Evolutionary conservation across 2,113 vertebrate species (phyloP).

Genomic region (Arenaria interpres): DNA sequence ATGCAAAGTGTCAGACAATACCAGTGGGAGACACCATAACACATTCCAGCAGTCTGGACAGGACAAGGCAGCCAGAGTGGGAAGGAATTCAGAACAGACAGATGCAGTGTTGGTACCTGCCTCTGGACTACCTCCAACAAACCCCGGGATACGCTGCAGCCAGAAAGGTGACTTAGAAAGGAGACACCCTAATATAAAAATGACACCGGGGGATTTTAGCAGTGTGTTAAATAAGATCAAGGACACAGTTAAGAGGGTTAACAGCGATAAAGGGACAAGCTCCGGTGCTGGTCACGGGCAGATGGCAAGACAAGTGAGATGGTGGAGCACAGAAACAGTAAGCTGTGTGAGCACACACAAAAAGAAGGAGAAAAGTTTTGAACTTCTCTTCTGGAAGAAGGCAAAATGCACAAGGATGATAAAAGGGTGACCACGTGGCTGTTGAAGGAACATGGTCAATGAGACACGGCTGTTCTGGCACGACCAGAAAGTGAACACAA

Average conservation of each 20-base stretch:
- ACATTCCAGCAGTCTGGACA: not conserved
- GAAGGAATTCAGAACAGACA: not conserved
- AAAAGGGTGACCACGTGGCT: not conserved
- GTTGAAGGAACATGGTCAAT: not conserved
- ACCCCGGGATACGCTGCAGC: not conserved
- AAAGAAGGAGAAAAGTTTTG: not conserved
- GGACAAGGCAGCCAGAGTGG: not conserved
- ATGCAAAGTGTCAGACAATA: slow-evolving; percentile 12
- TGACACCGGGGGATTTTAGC: not conserved
- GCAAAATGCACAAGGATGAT: not conserved
- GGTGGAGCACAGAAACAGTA: not conserved
- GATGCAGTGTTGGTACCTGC: not conserved
- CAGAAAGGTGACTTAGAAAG: slow-evolving; percentile 20
- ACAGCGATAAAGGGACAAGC: not conserved
- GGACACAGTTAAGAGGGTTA: not conserved
- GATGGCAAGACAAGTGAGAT: not conserved
- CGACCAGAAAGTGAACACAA: not conserved
- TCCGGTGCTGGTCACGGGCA: not conserved
- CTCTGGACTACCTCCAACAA: not conserved
- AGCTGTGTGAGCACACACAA: not conserved
- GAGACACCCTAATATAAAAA: not conserved
- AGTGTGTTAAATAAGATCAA: not conserved
- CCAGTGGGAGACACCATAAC: not conserved
- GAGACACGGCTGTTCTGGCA: not conserved
- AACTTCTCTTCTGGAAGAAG: not conserved